Conservation (phyloP, 2,888 invertebrate species). For the Nephrotoma appendiculata region DNA sequence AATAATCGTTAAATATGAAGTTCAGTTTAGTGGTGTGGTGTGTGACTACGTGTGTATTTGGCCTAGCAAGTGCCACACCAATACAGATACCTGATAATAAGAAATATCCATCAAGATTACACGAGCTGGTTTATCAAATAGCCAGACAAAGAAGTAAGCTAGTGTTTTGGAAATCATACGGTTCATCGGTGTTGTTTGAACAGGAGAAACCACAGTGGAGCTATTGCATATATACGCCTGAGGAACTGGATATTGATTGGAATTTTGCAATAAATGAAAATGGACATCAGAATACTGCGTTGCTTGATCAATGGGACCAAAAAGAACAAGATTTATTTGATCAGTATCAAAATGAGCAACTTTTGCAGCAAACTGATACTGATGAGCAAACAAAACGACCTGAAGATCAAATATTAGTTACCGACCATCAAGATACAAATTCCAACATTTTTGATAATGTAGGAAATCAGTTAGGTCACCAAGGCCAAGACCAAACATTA, state of each 20-base stretch:
- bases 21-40: background rate
- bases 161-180: background rate
- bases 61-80: background rate
- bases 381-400: background rate
- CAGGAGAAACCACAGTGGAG: background rate
- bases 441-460: background rate
- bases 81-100: background rate
- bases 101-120: background rate
- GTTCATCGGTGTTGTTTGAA: background rate
- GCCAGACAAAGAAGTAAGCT: background rate
- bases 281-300: background rate
- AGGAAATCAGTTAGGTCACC: background rate
- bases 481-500: background rate
- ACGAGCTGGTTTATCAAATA: background rate
- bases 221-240: background rate
- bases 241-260: background rate
- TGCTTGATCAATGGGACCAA: background rate
- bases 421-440: background rate
- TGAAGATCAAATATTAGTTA: background rate
- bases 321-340: background rate
- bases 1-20: background rate
- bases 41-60: background rate
- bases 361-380: background rate
- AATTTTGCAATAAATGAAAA: background rate
- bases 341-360: background rate